Conservation (phyloP, 2,888 invertebrate genomes). For the Ectemnius continuus region DNA sequence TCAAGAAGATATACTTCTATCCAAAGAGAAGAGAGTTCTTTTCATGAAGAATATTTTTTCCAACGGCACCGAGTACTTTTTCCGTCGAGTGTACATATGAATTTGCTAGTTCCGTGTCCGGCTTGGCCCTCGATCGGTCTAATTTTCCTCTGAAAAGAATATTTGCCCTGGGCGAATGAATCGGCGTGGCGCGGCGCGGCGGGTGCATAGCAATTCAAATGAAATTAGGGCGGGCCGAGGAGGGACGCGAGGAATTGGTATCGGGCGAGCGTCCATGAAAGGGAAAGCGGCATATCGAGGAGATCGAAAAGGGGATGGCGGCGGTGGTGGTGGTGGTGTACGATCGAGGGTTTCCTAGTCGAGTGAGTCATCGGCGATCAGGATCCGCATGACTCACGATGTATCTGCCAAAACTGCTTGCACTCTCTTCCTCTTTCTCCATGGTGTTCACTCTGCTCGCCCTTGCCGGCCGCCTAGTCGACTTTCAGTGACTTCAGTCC, state of each 20-base stretch:
- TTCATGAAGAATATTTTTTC: too few species aligned
- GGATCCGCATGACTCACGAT: neutral
- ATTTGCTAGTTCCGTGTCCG: too few species aligned
- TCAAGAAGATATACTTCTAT: too few species aligned
- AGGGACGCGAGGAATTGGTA: neutral
- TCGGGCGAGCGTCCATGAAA: neutral
- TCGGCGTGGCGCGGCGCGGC: too few species aligned
- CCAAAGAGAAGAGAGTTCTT: too few species aligned
- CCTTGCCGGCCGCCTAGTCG: neutral
- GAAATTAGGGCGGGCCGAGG: neutral
- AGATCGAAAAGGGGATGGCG: neutral
- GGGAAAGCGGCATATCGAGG: neutral
- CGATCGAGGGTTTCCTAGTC: neutral
- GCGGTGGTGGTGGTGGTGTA: too few species aligned
- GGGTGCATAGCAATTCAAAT: neutral
- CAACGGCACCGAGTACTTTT: too few species aligned
- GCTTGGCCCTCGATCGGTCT: too few species aligned
- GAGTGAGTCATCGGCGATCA: neutral
- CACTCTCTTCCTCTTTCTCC: neutral
- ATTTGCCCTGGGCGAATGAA: neutral
- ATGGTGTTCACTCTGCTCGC: neutral
- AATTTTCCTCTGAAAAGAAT: too few species aligned
- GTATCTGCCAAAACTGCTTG: neutral
- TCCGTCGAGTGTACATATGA: too few species aligned
- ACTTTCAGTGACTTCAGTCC: neutral